Percentiles rank a stretch among this genome's conserved stretches.
phyloP scores from a whole-genome alignment of 1,140 invertebrate genomes.

The Leptestheria dahalacensis region DNA sequence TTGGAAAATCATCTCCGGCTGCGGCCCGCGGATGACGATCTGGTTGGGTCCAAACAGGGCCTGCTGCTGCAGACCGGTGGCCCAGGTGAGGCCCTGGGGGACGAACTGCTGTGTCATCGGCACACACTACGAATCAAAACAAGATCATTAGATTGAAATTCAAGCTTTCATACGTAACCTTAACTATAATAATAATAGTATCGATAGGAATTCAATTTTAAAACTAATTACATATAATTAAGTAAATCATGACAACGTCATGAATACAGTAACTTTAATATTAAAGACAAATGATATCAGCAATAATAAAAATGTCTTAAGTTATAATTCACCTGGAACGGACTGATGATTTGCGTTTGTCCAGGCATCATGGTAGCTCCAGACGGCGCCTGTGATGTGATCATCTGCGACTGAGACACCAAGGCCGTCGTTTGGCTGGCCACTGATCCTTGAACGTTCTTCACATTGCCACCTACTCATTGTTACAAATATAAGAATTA shows the following conservation, averaged over 20 bases:
- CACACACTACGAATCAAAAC: constrained; percentile 10
- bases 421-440: constrained; percentile 11
- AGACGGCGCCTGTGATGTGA: constrained; percentile 23
- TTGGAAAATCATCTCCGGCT: constrained; percentile 76
- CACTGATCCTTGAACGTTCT: constrained; percentile 18
- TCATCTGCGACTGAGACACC: constrained; percentile 22
- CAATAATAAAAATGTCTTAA: constrained; percentile 22
- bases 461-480: constrained; percentile 14
- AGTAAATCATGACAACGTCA: no score
- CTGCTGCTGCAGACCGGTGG: constrained; percentile 39
- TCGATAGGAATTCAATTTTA: constrained; percentile 11
- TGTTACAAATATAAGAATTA: no score
- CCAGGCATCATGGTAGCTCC: constrained; percentile 22
- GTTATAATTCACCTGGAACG: constrained; percentile 40
- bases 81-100: constrained; percentile 48
- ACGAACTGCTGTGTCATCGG: constrained; percentile 28
- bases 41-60: constrained; percentile 50
- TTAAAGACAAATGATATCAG: constrained; percentile 1
- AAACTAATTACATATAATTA: neutral
- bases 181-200: constrained; percentile 6
- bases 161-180: no score
- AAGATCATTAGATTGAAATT: neutral
- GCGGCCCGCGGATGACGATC: constrained; percentile 61
- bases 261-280: no score
- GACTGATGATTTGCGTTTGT: constrained; percentile 43